A percentile compares a stretch with the other conserved stretches of the same genome.
phyloP scores from a whole-genome alignment of 2,888 invertebrate genomes.

The Drosophila falleni region DNA sequence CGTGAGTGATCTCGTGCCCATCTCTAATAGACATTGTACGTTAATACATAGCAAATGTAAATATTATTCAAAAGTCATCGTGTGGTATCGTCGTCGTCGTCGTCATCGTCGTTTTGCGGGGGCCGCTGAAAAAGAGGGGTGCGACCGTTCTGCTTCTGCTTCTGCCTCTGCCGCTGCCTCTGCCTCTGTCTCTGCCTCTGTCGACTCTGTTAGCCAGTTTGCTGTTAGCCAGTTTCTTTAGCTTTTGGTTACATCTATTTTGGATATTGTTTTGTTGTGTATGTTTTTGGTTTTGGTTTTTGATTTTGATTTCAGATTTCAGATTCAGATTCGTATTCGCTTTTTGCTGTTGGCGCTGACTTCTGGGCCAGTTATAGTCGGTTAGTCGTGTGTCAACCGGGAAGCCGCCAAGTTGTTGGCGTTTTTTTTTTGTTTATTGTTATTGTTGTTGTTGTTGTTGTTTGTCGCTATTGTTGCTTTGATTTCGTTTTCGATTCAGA shows the following conservation, averaged over 20 bases:
- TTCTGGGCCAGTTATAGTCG: conserved; percentile 66
- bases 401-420: conserved; percentile 68
- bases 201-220: conserved; percentile 23
- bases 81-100: conserved; percentile 26
- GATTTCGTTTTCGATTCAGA: conserved; percentile 44
- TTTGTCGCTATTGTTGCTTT: conserved; percentile 33
- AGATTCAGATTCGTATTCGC: conserved; percentile 32
- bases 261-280: conserved; percentile 43
- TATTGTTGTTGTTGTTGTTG: conserved; percentile 11
- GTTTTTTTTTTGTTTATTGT: background rate
- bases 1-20: background rate
- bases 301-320: conserved; percentile 28
- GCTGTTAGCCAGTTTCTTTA: conserved; percentile 62
- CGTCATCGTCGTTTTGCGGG: conserved; percentile 38
- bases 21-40: conserved; percentile 5
- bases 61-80: conserved; percentile 77
- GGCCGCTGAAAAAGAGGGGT: conserved; percentile 44
- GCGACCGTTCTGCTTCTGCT: conserved; percentile 31
- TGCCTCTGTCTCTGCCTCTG: conserved; percentile 5
- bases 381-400: conserved; percentile 83
- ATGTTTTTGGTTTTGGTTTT: conserved; percentile 30
- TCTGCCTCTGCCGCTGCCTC: conserved; percentile 17
- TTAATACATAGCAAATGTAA: conserved; percentile 61
- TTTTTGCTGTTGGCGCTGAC: conserved; percentile 38
- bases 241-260: conserved; percentile 77